A percentile compares a stretch with the other conserved stretches of the same genome.
These are phyloP conservation scores for Sebastolobus alascanus DNA, from an alignment of 2,797 vertebrate genomes.

Conservation along the genomic window DNA sequence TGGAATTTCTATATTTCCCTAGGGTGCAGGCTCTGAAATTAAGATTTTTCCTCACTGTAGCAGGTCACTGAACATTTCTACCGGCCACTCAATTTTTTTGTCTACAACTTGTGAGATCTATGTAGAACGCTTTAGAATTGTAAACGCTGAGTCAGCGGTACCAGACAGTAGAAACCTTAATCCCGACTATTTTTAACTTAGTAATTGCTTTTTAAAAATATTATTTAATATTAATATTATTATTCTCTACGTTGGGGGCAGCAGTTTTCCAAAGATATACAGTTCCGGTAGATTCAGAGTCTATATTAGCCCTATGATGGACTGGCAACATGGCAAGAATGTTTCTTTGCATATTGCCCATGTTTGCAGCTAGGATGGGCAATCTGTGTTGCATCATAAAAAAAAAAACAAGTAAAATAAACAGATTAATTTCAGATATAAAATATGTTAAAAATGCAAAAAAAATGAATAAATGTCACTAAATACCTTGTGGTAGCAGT, in stretches of 20 bases:
- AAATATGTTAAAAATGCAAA: neutral
- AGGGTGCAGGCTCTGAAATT: no score
- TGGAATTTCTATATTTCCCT: neutral
- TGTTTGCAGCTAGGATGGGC: neutral
- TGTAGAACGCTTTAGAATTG: no score
- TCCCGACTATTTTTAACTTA: no score
- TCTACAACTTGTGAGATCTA: no score
- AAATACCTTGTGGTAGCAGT: neutral
- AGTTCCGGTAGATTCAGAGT: neutral
- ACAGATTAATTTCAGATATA: neutral
- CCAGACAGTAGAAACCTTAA: no score
- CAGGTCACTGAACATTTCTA: no score
- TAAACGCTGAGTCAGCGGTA: no score
- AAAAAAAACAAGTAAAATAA: constrained; percentile 1
- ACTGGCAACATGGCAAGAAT: neutral
- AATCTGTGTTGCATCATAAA: neutral
- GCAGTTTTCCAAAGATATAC: neutral
- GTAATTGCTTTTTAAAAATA: no score
- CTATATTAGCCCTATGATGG: neutral
- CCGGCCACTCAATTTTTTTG: no score
- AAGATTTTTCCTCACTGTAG: no score
- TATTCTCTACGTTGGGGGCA: no score
- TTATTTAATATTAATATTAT: no score
- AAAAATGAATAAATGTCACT: neutral
- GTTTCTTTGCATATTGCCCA: neutral